A percentile compares a stretch with the other conserved stretches of the same genome.
Evolutionary conservation across 1,140 invertebrate species (phyloP).

Genomic region (Brachionus sp.): DNA sequence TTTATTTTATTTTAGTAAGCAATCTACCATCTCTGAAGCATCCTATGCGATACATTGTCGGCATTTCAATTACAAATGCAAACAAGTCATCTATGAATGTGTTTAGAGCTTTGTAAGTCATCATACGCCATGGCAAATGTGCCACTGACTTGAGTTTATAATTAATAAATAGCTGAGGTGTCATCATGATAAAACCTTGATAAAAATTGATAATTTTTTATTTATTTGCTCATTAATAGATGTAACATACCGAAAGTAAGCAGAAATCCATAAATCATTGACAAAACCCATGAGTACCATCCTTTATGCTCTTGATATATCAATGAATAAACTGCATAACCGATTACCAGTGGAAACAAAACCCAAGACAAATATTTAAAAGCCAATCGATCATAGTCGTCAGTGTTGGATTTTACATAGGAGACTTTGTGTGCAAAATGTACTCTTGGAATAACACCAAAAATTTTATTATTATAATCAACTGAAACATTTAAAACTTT

Average conservation of each 20-base stretch:
- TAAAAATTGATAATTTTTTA: slow-evolving; percentile 42
- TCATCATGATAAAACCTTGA: slow-evolving; percentile 97
- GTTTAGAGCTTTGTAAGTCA: slow-evolving; percentile 98
- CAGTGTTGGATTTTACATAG: slow-evolving; percentile 15
- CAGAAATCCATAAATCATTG: slow-evolving; percentile 94
- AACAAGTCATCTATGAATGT: slow-evolving; percentile 99
- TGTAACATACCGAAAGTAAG: slow-evolving; percentile 78
- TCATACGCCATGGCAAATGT: slow-evolving; percentile 97
- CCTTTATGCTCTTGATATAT: slow-evolving; percentile 95
- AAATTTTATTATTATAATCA: slow-evolving; percentile 11
- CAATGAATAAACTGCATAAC: slow-evolving; percentile 92
- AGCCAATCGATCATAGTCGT: slow-evolving; percentile 66
- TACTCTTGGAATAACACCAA: slow-evolving; percentile 22
- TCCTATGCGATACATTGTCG: slow-evolving; percentile 84
- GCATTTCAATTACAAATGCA: slow-evolving; percentile 99
- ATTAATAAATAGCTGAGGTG: slow-evolving; percentile 96
- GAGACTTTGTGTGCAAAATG: slow-evolving; percentile 13
- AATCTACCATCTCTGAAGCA: slow-evolving; percentile 86
- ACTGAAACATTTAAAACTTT: slow-evolving; percentile 67
- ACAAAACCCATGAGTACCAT: slow-evolving; percentile 85
- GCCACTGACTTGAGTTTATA: slow-evolving; percentile 98
- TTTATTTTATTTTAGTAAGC: neutral
- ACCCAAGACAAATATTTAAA: slow-evolving; percentile 92
- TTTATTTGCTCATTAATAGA: slow-evolving; percentile 48
- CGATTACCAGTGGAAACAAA: slow-evolving; percentile 82